Conservation (phyloP, 2,113 vertebrate species). For the Limnothrissa miodon region DNA sequence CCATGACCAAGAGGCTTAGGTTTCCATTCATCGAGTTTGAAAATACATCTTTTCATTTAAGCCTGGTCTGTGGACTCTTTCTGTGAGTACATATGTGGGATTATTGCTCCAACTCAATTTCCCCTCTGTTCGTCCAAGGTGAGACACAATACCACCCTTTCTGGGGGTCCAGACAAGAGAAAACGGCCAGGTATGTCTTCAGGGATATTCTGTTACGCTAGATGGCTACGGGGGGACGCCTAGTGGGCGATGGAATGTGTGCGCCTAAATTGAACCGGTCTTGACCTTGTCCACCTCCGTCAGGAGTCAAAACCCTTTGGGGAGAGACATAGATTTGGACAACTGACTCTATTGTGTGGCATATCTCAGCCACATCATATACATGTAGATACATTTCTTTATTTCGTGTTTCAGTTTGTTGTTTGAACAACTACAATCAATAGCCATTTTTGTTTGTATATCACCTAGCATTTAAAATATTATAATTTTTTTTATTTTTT, state of each 20-base stretch:
- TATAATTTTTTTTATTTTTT: too few species aligned
- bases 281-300: not conserved
- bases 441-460: not conserved
- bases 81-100: not conserved
- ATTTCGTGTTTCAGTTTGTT: not conserved
- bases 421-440: not conserved
- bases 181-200: constrained; percentile 18
- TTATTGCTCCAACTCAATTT: constrained; percentile 28
- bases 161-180: constrained; percentile 27
- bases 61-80: not conserved
- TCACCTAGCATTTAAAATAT: not conserved
- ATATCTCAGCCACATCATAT: not conserved
- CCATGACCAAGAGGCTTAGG: constrained; percentile 8
- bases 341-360: not conserved
- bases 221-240: not conserved
- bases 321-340: not conserved
- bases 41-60: not conserved
- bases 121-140: constrained; percentile 36
- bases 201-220: constrained; percentile 34
- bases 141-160: constrained; percentile 38
- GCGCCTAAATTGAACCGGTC: not conserved
- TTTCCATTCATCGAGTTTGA: constrained; percentile 7
- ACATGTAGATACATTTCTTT: not conserved
- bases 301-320: not conserved
- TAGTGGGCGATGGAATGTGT: constrained; percentile 17